A percentile compares a stretch with the other conserved stretches of the same genome.
Evolutionary conservation across 2,888 invertebrate species (phyloP).

Genomic region (Andrena camellia): DNA sequence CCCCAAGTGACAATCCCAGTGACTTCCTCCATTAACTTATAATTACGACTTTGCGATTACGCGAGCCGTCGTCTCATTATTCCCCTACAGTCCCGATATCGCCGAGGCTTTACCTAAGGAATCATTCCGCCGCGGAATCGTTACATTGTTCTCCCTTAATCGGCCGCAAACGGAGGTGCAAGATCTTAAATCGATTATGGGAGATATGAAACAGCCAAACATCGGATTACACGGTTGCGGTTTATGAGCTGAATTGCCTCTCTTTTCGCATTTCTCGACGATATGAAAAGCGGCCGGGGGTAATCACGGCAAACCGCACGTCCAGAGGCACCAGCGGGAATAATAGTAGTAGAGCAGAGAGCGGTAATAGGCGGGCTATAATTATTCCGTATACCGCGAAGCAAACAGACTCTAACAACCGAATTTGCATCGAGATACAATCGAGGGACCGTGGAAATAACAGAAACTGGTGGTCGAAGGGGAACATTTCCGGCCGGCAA

Average conservation of each 20-base stretch:
- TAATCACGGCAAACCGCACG: slow-evolving; percentile 8
- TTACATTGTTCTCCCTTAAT: too few relatives aligned
- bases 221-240: slow-evolving; percentile 21
- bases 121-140: too few relatives aligned
- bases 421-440: slow-evolving; percentile 70
- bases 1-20: too few relatives aligned
- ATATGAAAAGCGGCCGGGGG: slow-evolving; percentile 15
- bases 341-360: slow-evolving; percentile 8
- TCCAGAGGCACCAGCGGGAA: not conserved
- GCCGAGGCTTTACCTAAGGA: too few relatives aligned
- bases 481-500: slow-evolving; percentile 66
- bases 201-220: slow-evolving; percentile 9
- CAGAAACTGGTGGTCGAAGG: slow-evolving; percentile 47
- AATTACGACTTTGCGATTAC: too few relatives aligned
- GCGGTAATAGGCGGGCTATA: slow-evolving; percentile 38
- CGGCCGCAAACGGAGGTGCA: not conserved
- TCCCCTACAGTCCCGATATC: too few relatives aligned
- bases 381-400: slow-evolving; percentile 53
- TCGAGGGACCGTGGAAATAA: slow-evolving; percentile 57
- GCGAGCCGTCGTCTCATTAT: too few relatives aligned
- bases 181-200: not conserved
- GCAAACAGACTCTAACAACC: slow-evolving; percentile 47
- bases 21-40: too few relatives aligned
- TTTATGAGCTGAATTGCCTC: too few relatives aligned
- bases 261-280: slow-evolving; percentile 5